These are phyloP conservation scores for Fistularia commersonii DNA, from an alignment of 2,797 vertebrate genomes.

Conservation along the genomic window DNA sequence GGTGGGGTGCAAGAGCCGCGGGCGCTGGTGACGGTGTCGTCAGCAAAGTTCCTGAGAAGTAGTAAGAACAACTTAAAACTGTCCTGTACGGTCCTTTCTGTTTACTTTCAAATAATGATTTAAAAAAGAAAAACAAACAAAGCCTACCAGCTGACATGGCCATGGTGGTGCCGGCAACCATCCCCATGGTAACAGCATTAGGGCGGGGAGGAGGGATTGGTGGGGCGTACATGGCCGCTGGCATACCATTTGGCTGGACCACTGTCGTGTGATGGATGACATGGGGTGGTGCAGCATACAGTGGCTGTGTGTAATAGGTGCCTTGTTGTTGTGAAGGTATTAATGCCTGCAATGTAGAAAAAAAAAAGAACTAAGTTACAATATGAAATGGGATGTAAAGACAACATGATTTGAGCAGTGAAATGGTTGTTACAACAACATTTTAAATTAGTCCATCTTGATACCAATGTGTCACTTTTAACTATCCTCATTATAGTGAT, in stretches of 20 bases:
- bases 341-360: constrained; percentile 38
- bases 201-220: constrained; percentile 80
- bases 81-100: neutral
- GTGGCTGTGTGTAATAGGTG: constrained; percentile 94
- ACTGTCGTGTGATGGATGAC: constrained; percentile 99
- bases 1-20: constrained; percentile 82
- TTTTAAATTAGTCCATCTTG: too few relatives aligned
- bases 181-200: constrained; percentile 91
- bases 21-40: constrained; percentile 92
- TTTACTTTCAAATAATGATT: neutral
- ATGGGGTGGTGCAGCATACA: constrained; percentile 94
- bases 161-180: constrained; percentile 98
- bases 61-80: constrained; percentile 11
- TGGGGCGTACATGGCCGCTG: constrained; percentile 91
- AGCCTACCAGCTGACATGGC: constrained; percentile 95
- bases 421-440: too few relatives aligned
- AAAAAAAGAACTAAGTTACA: neutral
- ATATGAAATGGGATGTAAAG: too few relatives aligned
- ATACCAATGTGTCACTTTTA: too few relatives aligned
- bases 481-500: neutral
- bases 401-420: too few relatives aligned
- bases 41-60: constrained; percentile 88
- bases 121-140: neutral
- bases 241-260: constrained; percentile 98
- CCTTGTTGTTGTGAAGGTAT: constrained; percentile 84